These are phyloP conservation scores for Notothenia rossii DNA, from an alignment of 2,113 vertebrate species.

Conservation along the genomic window DNA sequence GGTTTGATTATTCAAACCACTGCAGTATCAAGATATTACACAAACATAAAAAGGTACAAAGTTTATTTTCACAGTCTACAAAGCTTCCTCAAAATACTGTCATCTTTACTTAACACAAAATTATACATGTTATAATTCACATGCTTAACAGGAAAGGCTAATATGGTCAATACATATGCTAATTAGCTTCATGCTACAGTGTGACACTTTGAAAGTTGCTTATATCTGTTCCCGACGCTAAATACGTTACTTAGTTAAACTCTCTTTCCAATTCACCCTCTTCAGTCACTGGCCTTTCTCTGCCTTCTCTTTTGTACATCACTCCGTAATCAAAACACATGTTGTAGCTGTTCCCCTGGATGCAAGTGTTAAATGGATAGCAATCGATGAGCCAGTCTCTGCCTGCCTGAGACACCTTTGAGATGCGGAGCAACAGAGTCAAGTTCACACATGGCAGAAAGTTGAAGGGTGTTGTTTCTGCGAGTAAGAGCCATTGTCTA, in stretches of 20 bases:
- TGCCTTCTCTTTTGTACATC: conserved; percentile 29
- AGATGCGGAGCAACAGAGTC: conserved; percentile 55
- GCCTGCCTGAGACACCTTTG: conserved; percentile 73
- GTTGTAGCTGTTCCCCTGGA: conserved; percentile 51
- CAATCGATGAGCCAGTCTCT: conserved; percentile 74
- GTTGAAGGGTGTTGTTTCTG: conserved; percentile 43
- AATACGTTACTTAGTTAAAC: conserved; percentile 4
- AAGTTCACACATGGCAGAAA: conserved; percentile 71
- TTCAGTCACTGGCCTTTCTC: conserved; percentile 17
- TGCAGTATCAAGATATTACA: no score
- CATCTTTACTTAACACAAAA: no score
- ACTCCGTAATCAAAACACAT: conserved; percentile 56
- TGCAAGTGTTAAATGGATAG: conserved; percentile 72
- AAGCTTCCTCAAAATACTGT: no score
- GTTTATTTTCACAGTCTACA: no score
- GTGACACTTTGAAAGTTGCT: not conserved
- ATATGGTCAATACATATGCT: not conserved
- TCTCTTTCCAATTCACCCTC: not conserved
- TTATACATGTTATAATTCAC: no score
- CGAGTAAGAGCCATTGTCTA: conserved; percentile 39
- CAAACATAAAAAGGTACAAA: no score
- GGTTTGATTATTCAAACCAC: not conserved
- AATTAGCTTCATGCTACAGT: not conserved
- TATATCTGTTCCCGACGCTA: not conserved
- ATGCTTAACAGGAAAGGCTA: not conserved